Evolutionary conservation across 2,888 invertebrate genomes (phyloP).

Genomic region (Suillia variegata): DNA sequence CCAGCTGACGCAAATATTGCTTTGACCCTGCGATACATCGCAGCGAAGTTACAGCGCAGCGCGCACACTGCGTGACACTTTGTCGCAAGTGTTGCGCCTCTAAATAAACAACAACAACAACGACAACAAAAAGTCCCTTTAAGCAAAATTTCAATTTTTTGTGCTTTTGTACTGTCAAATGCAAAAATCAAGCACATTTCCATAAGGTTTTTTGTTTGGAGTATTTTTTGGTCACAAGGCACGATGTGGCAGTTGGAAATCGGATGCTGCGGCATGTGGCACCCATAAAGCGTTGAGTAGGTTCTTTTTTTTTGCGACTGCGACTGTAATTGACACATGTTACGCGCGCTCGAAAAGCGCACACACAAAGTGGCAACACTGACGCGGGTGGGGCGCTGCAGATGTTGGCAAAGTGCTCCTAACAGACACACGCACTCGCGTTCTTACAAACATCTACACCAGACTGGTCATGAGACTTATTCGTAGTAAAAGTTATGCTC

Average conservation of each 20-base stretch:
- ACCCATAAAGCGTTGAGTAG: too few species aligned
- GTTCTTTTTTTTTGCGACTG: neutral
- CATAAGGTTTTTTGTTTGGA: neutral
- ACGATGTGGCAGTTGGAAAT: neutral
- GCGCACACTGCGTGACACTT: neutral
- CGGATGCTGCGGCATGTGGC: conserved; percentile 12
- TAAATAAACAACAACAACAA: too few species aligned
- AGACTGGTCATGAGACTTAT: too few species aligned
- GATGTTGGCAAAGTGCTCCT: conserved; percentile 46
- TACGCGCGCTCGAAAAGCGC: conserved; percentile 6
- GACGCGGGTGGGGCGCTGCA: conserved; percentile 11
- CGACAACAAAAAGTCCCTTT: neutral
- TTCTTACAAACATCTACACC: too few species aligned
- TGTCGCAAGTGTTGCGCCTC: neutral
- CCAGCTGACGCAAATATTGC: too few species aligned
- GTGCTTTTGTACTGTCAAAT: conserved; percentile 28
- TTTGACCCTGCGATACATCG: too few species aligned
- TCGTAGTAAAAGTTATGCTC: too few species aligned
- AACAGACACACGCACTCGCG: too few species aligned
- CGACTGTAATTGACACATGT: conserved; percentile 24
- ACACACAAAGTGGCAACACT: conserved; percentile 14
- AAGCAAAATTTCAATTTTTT: conserved; percentile 2
- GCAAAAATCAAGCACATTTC: conserved; percentile 24
- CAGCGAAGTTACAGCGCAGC: too few species aligned
- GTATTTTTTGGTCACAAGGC: neutral